Percentiles rank a stretch among this genome's conserved stretches.
phyloP scores from a whole-genome alignment of 2,888 invertebrate species.

The Drosophila algonquin region DNA sequence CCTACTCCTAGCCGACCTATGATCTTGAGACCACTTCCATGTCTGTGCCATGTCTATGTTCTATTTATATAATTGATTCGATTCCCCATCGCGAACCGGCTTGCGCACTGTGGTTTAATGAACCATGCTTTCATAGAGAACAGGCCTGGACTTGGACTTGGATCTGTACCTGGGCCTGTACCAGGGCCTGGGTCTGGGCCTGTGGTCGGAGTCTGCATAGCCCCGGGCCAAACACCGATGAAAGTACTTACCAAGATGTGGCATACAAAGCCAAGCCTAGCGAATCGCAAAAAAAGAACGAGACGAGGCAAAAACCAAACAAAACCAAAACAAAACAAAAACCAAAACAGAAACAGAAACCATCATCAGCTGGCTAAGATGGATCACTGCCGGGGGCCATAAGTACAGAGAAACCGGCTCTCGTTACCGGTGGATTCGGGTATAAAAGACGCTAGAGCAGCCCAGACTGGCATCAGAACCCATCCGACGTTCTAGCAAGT shows the following conservation, averaged over 20 bases:
- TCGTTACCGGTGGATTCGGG: conserved; percentile 13
- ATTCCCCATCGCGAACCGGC: conserved; percentile 42
- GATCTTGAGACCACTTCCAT: conserved; percentile 59
- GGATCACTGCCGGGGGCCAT: conserved; percentile 60
- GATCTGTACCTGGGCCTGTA: too few species aligned
- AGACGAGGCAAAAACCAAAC: conserved; percentile 24
- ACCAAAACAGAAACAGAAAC: conserved; percentile 24
- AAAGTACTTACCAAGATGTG: conserved; percentile 55
- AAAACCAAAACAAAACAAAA: conserved; percentile 23
- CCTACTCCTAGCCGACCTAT: conserved; percentile 31
- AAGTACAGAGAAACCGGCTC: conserved; percentile 59
- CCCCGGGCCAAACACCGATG: conserved; percentile 58
- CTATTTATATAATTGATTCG: conserved; percentile 66
- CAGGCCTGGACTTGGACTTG: conserved; percentile 15
- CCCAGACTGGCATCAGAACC: conserved; percentile 54
- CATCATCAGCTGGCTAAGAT: conserved; percentile 45
- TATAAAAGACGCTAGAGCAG: conserved; percentile 60
- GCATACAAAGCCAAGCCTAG: conserved; percentile 10
- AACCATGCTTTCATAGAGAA: conserved; percentile 54
- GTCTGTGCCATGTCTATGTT: conserved; percentile 43
- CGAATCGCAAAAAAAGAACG: conserved; percentile 19
- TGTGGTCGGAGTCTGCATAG: conserved; percentile 24
- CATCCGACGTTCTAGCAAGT: conserved; percentile 56
- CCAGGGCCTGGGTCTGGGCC: not conserved
- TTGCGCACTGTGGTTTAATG: conserved; percentile 39